Base-by-base conservation (phyloP, 2,888 invertebrate genomes). In the Bugula neritina region DNA sequence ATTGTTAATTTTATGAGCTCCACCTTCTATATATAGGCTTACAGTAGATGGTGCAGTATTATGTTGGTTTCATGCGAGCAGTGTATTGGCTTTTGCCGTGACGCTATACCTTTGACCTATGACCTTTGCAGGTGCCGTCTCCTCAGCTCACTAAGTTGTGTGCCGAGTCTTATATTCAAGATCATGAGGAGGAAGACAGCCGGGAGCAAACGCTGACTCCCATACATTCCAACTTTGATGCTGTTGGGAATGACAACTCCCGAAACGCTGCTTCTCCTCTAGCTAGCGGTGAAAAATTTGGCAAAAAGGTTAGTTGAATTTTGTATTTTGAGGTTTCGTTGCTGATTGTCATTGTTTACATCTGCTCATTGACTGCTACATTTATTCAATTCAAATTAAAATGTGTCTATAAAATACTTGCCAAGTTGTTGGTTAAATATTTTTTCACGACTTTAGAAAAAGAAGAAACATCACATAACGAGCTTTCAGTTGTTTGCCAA, bases 401-500 rank as follows among this genome's bases (percentile, higher is more conserved):
- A n/a, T n/a, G n/a, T n/a, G n/a, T n/a, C n/a, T n/a, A n/a, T n/a
- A n/a, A n/a, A n/a, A n/a, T n/a, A n/a, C n/a, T n/a, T n/a, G n/a
- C n/a, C n/a, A n/a, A n/a, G n/a, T n/a, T n/a, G n/a, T n/a, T n/a
- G n/a, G n/a, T n/a, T n/a, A n/a, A n/a, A n/a, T n/a, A n/a, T n/a
- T n/a, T n/a, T n/a, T n/a, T n/a, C n/a, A n/a, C n/a, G n/a, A n/a
- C n/a, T 29, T 1, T 34, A 74, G 73, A 55, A 58, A 29, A 74
- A 72, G 43, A 74, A 74, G 72, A 75, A 79, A 69, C 77, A 80
- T 69, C 80, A 81, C 73, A 80, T 81, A 29, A 97, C 96, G 74
- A 98, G 98, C 10, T 99, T 99, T 87, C 98, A 99, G 77, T 88
- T 99, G 74, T 99, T 96, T 87, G 96, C 98, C 57, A 92, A 96